Base-by-base conservation (phyloP, 2,888 invertebrate genomes). In the Hyposoter dolosus region DNA sequence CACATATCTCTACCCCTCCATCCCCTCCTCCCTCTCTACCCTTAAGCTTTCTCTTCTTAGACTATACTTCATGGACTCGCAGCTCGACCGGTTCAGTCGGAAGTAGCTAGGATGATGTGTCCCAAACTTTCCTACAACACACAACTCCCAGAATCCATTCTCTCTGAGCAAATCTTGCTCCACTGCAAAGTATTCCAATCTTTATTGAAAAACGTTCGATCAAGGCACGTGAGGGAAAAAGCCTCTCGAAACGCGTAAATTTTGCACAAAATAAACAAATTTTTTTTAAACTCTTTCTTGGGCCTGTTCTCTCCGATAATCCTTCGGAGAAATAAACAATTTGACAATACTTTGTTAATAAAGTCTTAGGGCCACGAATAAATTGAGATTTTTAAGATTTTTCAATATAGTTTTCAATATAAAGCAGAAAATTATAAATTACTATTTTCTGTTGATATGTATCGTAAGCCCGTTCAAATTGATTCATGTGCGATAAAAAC, bases 91-190 rank as follows among this genome's bases (percentile, higher is more conserved):
- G 0, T 40, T 53, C 15, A 68, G 68, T 56, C 56, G 45, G 66
- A 63, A 40, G 66, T 66, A 32, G 19, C 35, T 40, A 12, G 43
- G 43, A 69, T 60, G 45, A 40, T 45, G 68, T 53, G 23, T 79
- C 60, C 60, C 56, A 69, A 69, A 79, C 43, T 79, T 79, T 35
- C 9, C 45, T 28, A 7, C 76, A 32, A 60, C 28, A 35, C n/a
- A 63, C 19, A 63, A 35, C n/a, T 19, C 15, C 32, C 28, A 35
- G 17, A 28, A 75, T 63, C 43, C 28, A 17, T 28, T n/a, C 45
- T 56, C 15, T 40, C 32, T 19, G 7, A 12, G 32, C 7, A 40
- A 56, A 74, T 74, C 23, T 43, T 2, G 4, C 10, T n/a, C 50
- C 47, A 28, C 28, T 45, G 23, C 47, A 40, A 5, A 56, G 60